Evolutionary conservation across 2,888 invertebrate genomes (phyloP).

Genomic region (Noctuana brunneofusca): DNA sequence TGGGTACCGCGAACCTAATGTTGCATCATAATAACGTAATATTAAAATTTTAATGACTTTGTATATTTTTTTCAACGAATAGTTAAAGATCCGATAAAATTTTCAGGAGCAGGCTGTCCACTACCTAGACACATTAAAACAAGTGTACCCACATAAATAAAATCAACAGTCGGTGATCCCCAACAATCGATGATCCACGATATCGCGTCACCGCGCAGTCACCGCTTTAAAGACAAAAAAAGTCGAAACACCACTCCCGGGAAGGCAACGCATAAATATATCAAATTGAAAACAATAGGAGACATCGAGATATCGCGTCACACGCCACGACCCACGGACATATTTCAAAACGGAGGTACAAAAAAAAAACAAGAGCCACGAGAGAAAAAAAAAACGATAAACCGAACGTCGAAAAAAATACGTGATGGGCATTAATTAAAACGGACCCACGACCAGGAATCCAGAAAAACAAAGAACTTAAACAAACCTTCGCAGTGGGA

Average conservation of each 20-base stretch:
- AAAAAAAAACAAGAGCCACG: conserved; percentile 48
- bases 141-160: conserved; percentile 62
- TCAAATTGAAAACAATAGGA: conserved; percentile 82
- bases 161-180: conserved; percentile 58
- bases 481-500: conserved; percentile 81
- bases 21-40: not conserved
- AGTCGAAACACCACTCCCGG: conserved; percentile 63
- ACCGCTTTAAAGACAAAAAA: conserved; percentile 57
- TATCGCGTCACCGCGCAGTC: conserved; percentile 64
- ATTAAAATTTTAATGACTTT: no score
- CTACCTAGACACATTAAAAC: conserved; percentile 51
- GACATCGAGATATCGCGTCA: conserved; percentile 79
- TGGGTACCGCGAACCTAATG: not conserved
- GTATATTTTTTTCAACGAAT: not conserved
- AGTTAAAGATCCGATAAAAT: conserved; percentile 12
- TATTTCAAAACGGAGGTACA: conserved; percentile 77
- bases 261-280: conserved; percentile 78
- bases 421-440: conserved; percentile 84
- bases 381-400: conserved; percentile 56
- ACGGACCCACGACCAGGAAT: conserved; percentile 80
- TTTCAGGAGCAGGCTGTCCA: conserved; percentile 53
- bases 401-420: conserved; percentile 78
- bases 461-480: conserved; percentile 80
- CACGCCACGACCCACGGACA: conserved; percentile 72
- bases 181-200: conserved; percentile 66